A percentile compares a stretch with the other conserved stretches of the same genome.
These are phyloP conservation scores for Eupithecia inturbata DNA, from an alignment of 2,888 invertebrate species.

Conservation along the genomic window DNA sequence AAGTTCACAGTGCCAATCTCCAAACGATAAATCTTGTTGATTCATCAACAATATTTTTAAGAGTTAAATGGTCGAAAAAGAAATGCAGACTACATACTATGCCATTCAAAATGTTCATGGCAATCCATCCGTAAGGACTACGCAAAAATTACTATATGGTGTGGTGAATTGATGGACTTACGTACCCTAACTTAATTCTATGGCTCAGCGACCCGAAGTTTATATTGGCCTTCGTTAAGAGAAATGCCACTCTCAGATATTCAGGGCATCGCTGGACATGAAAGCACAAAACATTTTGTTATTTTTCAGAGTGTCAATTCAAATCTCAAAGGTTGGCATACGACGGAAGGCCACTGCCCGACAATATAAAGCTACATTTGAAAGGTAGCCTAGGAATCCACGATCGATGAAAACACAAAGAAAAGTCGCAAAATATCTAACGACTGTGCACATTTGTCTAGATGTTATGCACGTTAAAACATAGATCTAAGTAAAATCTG, in stretches of 20 bases:
- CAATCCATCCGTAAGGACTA: neutral
- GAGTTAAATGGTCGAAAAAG: too few relatives aligned
- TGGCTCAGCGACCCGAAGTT: too few relatives aligned
- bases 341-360: slow-evolving; percentile 76
- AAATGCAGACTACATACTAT: too few relatives aligned
- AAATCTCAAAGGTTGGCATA: slow-evolving; percentile 73
- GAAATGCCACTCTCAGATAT: too few relatives aligned
- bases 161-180: neutral
- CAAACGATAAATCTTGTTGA: too few relatives aligned
- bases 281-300: slow-evolving; percentile 18
- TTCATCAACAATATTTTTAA: too few relatives aligned
- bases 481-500: too few relatives aligned
- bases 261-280: neutral
- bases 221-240: too few relatives aligned
- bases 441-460: slow-evolving; percentile 13
- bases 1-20: too few relatives aligned
- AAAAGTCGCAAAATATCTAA: slow-evolving; percentile 12
- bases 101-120: too few relatives aligned
- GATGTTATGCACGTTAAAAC: neutral
- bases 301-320: slow-evolving; percentile 64
- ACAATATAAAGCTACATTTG: slow-evolving; percentile 76
- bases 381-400: slow-evolving; percentile 66
- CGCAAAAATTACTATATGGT: neutral
- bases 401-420: slow-evolving; percentile 7
- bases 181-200: too few relatives aligned